Base-by-base conservation (phyloP, 2,113 vertebrate species). In the Calyptommatus sinebrachiatus region DNA sequence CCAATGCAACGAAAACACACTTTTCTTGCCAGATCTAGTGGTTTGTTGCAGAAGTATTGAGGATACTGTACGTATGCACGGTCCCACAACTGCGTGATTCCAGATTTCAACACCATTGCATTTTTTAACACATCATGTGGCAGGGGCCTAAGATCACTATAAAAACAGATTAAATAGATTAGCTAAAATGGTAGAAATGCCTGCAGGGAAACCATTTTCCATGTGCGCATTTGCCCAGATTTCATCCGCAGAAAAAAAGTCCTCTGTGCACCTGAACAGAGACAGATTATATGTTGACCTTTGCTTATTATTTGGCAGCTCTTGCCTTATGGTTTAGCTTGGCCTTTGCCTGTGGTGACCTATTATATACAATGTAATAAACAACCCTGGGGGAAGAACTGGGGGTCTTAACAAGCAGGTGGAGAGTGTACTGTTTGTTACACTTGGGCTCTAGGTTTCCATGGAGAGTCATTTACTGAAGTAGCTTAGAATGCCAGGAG, bases 381-480 rank as follows among this genome's bases (percentile, higher is more conserved):
- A 9, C 45, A 70, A 35, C 66, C 79, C 28, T 65, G 31, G 66
- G 79, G 73, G 65, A 81, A 70, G 72, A 41, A 22, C 24, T 18
- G 68, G 69, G 69, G 26, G 50, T n/a, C 41, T 61, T 75, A 70
- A 22, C 45, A 26, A 45, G 73, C 66, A 76, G 79, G 57, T 81
- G 73, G 65, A n/a, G 8, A 75, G 5, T 4, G 4, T 8, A 24
- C 53, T 81, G 73, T 81, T 81, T 81, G 73, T 81, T 81, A 61
- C 66, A 41, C 61, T 24, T 16, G 35, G 8, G 31, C 18, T 46
- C 50, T 80, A 71, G 53, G 79, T 81, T 81, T 81, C 79, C 73
- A 81, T 81, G 66, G 79, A 81, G 65, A 81, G 79, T 69, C 79
- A 81, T 72, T 70, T 21, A 26, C 31, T 16, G 41, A 31, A 46